Evolutionary conservation across 1,140 invertebrate genomes (phyloP), one percentile per base, ranked within the genome.

Genomic region (Cydia splendana): DNA sequence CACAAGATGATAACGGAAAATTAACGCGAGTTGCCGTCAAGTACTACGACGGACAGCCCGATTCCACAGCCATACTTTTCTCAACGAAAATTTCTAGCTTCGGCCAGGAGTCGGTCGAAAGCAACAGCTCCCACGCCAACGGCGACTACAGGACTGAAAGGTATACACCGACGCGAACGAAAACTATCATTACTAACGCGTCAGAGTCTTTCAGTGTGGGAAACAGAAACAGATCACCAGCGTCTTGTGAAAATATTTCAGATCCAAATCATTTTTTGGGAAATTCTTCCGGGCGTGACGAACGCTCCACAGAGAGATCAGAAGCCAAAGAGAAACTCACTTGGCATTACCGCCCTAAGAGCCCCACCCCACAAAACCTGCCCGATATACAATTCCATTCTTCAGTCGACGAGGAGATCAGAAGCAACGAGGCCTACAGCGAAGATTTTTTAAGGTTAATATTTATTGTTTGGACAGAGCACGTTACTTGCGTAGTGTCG

Each of bases 381-480:
- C 93, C 93, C 75, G 91, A 92, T 86, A 93, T 93, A 89, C 87
- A 92, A 80, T 94, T 93, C 86, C 88, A 93, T 81, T 91, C 92
- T 75, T 93, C 90, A 62, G 57, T 62, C 81, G 92, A 93, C 74
- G 89, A 89, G 65, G 86, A 88, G 75, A 87, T 86, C 80, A 82
- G 81, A 77, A 88, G 84, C 62, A 74, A 81, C 15, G 53, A 77
- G 45, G 77, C 81, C 75, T 92, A 91, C 87, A 91, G 82, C 84
- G 92, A 94, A 84, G 92, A 93, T 38, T 94, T 89, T 83, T 86
- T 94, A 88, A 93, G 93, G 93, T 94, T 93, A 93, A 90, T 92
- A 91, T 90, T 81, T 74, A 84, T 84, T 82, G 76, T 83, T 84
- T 76, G 79, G 74, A 75, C 81, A 76, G 79, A 78, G 78, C 80